Evolutionary conservation across 2,888 invertebrate species (phyloP), one percentile per base, ranked within the genome.

Genomic region (Drosophila longiperda): DNA sequence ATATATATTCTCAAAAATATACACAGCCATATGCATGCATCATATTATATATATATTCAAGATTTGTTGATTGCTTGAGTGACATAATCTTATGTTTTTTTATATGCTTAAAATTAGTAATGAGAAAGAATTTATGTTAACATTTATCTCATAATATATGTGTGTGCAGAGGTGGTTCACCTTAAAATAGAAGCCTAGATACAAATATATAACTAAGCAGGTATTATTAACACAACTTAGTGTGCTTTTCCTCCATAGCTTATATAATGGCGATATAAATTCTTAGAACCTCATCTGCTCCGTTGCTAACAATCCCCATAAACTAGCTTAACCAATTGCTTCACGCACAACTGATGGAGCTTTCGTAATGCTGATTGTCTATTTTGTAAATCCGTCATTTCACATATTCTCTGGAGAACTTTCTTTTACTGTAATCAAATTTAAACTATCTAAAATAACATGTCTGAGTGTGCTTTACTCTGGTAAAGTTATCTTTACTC

Each of bases 71-170:
- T 62, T 63, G 60, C 9, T 55, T 42, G 4, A 57, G 54, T 68
- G 72, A 68, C 66, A 80, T 67, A 75, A 63, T 79, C 55, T 40
- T 12, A 66, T 49, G 12, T 57, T 48, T 20, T 49, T 65, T 45
- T 53, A 58, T 8, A 9, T 45, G 36, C 29, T 26, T 17, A 66
- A 42, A 54, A 52, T 5, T 66, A 54, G 57, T 65, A 61, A 64
- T 59, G 17, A 6, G 12, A 6, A 48, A 58, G 42, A 48, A 45
- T 32, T 42, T 65, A 26, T 45, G 34, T 17, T 12, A 15, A 54
- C 20, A 32, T 49, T 48, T 20, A 17, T 9, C 20, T n/a, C 34
- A n/a, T n/a, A 33, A 33, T n/a, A 15, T 12, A 17, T 23, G 62
- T 61, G 55, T 45, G 45, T 32, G 54, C 32, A 2, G n/a, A n/a